These are phyloP conservation scores for Vanacampus margaritifer DNA, from an alignment of 2,113 vertebrate genomes.

Conservation along the genomic window DNA sequence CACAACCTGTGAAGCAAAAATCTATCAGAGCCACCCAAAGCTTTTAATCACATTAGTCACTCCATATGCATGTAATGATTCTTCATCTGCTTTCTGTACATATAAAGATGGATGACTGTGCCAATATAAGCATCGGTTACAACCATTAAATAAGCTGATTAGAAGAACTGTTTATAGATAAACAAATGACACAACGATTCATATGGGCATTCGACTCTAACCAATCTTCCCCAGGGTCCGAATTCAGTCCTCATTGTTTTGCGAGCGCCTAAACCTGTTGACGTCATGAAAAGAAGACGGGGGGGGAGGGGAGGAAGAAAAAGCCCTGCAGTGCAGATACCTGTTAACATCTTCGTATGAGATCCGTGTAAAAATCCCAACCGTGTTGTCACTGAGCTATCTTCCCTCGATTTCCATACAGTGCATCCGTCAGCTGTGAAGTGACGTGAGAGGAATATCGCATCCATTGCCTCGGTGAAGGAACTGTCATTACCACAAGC, in stretches of 20 bases:
- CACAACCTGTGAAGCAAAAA: conserved; percentile 48
- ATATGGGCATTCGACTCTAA: conserved; percentile 20
- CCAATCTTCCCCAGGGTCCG: conserved; percentile 20
- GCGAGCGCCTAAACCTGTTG: conserved; percentile 45
- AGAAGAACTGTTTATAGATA: conserved; percentile 20
- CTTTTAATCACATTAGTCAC: conserved; percentile 48
- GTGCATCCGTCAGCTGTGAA: conserved; percentile 11
- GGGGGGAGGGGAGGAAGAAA: background rate
- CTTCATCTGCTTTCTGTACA: conserved; percentile 28
- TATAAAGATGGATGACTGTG: conserved; percentile 11
- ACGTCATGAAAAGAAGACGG: conserved; percentile 39
- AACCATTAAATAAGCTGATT: conserved; percentile 11
- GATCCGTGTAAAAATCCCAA: conserved; percentile 20
- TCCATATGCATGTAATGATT: conserved; percentile 32
- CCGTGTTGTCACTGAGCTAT: conserved; percentile 18
- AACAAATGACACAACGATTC: conserved; percentile 31
- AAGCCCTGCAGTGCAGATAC: background rate
- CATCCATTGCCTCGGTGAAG: conserved; percentile 13
- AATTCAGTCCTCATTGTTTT: conserved; percentile 25
- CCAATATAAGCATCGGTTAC: conserved; percentile 25
- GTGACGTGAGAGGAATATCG: conserved; percentile 9
- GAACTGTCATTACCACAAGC: conserved; percentile 4
- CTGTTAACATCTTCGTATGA: conserved; percentile 13
- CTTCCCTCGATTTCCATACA: conserved; percentile 20
- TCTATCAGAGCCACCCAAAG: conserved; percentile 42